phyloP scores from a whole-genome alignment of 2,888 invertebrate species.

The Yponomeuta evonymella region DNA sequence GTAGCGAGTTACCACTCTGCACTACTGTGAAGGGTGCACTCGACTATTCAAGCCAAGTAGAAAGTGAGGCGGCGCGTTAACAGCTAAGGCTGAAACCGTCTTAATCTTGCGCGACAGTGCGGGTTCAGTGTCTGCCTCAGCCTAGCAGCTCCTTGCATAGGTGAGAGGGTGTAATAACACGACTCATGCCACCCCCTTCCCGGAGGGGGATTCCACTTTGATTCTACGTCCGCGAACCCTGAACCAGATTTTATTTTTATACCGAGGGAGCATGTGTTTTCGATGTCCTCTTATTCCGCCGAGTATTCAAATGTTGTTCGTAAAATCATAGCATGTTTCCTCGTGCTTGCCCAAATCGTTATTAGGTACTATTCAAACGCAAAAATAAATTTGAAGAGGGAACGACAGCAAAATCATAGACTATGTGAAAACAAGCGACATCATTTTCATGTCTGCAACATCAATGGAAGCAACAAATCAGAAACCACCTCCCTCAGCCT shows the following conservation, averaged over 20 bases:
- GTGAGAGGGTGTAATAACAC: constrained; percentile 74
- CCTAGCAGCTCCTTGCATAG: constrained; percentile 62
- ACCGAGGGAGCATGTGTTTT: constrained; percentile 5
- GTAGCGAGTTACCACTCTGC: constrained; percentile 26
- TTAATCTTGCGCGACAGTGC: constrained; percentile 68
- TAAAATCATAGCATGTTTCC: background rate
- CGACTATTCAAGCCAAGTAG: constrained; percentile 48
- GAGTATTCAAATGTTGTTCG: constrained; percentile 1
- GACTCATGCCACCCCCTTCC: constrained; percentile 42
- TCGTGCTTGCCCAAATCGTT: background rate
- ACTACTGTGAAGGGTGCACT: constrained; percentile 40
- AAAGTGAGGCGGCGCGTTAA: constrained; percentile 58
- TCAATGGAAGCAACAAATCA: constrained; percentile 7
- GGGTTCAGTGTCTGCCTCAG: constrained; percentile 36
- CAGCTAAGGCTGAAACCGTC: constrained; percentile 60
- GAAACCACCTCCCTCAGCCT: constrained; percentile 28
- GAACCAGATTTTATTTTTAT: constrained; percentile 3
- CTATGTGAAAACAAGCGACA: constrained; percentile 2
- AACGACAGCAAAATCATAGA: background rate
- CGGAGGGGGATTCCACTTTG: constrained; percentile 8
- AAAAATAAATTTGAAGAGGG: background rate
- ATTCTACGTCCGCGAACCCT: constrained; percentile 9
- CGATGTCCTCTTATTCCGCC: background rate
- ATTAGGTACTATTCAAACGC: background rate
- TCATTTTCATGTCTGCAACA: background rate